A percentile compares a stretch with the other conserved stretches of the same genome.
These are phyloP conservation scores for Drosophila sproati DNA, from an alignment of 1,140 invertebrate species.

Conservation along the genomic window DNA sequence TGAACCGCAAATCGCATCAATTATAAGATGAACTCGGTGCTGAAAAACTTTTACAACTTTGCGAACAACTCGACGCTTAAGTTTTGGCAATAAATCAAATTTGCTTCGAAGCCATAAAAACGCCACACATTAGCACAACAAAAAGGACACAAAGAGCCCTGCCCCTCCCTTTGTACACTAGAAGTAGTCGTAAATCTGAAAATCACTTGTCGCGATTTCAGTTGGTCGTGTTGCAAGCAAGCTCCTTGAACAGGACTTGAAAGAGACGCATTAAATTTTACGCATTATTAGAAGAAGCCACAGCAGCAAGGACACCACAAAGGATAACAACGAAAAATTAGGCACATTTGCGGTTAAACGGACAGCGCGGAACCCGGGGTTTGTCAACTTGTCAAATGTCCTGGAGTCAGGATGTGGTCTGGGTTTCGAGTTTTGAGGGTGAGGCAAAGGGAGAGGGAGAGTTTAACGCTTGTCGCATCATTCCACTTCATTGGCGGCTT, in stretches of 20 bases:
- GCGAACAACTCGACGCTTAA: constrained; percentile 61
- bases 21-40: constrained; percentile 72
- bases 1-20: constrained; percentile 80
- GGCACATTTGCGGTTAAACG: constrained; percentile 74
- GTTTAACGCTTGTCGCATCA: constrained; percentile 62
- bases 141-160: constrained; percentile 50
- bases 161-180: constrained; percentile 3
- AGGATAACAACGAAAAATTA: constrained; percentile 83
- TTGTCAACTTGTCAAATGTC: constrained; percentile 46
- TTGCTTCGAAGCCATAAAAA: constrained; percentile 77
- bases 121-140: constrained; percentile 79
- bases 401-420: constrained; percentile 8
- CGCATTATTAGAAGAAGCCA: constrained; percentile 73
- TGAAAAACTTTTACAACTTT: constrained; percentile 62
- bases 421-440: background rate
- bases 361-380: constrained; percentile 15
- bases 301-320: constrained; percentile 55
- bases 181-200: constrained; percentile 79
- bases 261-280: constrained; percentile 81
- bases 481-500: constrained; percentile 84
- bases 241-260: constrained; percentile 36
- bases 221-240: constrained; percentile 15
- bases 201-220: constrained; percentile 83
- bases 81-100: constrained; percentile 80
- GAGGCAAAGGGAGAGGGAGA: constrained; percentile 14